phyloP scores from a whole-genome alignment of 2,888 invertebrate genomes.

The Coelinius sp. region DNA sequence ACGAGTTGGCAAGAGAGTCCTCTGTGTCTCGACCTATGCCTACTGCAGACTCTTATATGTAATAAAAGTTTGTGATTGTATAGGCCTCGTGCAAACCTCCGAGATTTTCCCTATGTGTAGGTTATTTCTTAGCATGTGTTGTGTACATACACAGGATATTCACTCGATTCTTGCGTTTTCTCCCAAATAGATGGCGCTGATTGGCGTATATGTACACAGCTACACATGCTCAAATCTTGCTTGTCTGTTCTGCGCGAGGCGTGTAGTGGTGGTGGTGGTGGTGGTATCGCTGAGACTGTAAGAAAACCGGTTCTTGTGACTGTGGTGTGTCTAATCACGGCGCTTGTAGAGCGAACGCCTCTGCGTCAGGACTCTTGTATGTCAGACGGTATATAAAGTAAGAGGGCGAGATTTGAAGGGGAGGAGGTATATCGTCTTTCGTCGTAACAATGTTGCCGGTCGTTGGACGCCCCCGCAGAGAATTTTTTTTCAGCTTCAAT shows the following conservation, averaged over 20 bases:
- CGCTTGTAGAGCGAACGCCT: slow-evolving; percentile 54
- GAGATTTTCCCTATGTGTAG: too few relatives aligned
- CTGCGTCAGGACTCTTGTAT: slow-evolving; percentile 44
- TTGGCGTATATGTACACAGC: too few relatives aligned
- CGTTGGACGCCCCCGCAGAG: slow-evolving; percentile 35
- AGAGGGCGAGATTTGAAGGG: slow-evolving; percentile 25
- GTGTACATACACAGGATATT: too few relatives aligned
- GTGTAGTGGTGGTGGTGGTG: background rate
- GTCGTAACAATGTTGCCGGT: slow-evolving; percentile 35
- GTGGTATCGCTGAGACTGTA: background rate
- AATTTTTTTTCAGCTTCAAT: slow-evolving; percentile 29
- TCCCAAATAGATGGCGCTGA: too few relatives aligned
- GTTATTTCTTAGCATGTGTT: too few relatives aligned
- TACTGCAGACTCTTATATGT: slow-evolving; percentile 20
- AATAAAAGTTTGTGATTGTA: slow-evolving; percentile 8
- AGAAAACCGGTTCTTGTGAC: slow-evolving; percentile 57
- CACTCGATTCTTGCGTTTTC: too few relatives aligned
- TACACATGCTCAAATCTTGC: too few relatives aligned
- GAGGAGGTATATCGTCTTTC: slow-evolving; percentile 28
- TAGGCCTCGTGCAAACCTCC: background rate
- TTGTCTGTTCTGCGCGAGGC: too few relatives aligned
- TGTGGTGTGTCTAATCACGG: slow-evolving; percentile 63
- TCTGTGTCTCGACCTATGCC: slow-evolving; percentile 35
- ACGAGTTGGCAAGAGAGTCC: slow-evolving; percentile 49
- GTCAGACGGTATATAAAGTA: slow-evolving; percentile 45